Conservation (phyloP, 1,140 invertebrate species). For the Temnothorax curvispinosus region DNA sequence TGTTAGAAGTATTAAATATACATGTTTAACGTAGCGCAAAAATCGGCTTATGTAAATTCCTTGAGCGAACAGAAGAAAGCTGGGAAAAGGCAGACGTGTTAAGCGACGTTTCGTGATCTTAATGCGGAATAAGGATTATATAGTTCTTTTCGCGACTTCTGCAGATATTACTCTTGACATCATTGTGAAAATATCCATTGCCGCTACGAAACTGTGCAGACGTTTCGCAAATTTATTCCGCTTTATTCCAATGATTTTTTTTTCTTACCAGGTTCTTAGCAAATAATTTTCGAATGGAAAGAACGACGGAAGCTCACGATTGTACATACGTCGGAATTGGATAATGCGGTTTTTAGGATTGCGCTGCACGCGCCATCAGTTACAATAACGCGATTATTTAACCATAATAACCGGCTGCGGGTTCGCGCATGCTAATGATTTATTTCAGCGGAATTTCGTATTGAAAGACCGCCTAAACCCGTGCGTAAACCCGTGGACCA, state of each 20-base stretch:
- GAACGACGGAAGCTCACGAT: background rate
- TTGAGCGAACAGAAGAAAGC: constrained; percentile 2
- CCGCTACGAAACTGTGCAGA: background rate
- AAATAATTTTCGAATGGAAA: background rate
- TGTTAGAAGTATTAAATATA: background rate
- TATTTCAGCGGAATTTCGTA: constrained; percentile 35
- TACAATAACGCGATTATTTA: constrained; percentile 60
- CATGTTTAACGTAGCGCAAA: background rate
- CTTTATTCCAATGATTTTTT: background rate
- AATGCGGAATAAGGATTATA: constrained; percentile 13
- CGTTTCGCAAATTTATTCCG: background rate
- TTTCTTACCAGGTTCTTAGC: background rate
- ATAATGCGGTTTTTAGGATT: constrained; percentile 31
- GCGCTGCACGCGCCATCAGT: background rate
- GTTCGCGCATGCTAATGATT: constrained; percentile 53
- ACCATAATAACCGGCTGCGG: constrained; percentile 49
- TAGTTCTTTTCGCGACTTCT: background rate
- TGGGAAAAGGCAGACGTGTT: constrained; percentile 19
- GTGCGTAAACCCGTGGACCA: constrained; percentile 43
- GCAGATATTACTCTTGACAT: constrained; percentile 17
- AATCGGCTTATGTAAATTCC: background rate
- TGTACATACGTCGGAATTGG: background rate
- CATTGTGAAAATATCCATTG: background rate
- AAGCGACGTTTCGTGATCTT: constrained; percentile 43
- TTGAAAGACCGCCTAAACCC: constrained; percentile 48